phyloP scores from a whole-genome alignment of 2,888 invertebrate genomes.

The Rhingia rostrata region DNA sequence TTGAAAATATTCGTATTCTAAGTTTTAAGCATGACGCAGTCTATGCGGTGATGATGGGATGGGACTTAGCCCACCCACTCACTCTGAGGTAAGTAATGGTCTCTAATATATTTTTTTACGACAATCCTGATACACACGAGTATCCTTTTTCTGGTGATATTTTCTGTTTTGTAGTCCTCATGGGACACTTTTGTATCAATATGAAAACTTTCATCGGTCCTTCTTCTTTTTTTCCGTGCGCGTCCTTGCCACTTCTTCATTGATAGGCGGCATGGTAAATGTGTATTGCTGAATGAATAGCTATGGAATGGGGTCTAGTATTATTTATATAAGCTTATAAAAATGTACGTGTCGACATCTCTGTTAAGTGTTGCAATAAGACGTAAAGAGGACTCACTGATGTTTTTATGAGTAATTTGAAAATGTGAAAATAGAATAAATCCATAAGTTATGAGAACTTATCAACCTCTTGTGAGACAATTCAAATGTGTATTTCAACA shows the following conservation, averaged over 20 bases:
- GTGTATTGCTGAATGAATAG: constrained; percentile 35
- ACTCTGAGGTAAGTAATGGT: constrained; percentile 41
- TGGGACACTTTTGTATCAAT: constrained; percentile 52
- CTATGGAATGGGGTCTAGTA: constrained; percentile 28
- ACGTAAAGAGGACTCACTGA: not conserved
- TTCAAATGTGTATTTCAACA: not conserved
- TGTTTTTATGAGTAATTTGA: constrained; percentile 32
- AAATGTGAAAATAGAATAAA: constrained; percentile 27
- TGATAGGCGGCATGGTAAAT: constrained; percentile 26
- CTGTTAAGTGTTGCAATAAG: not conserved
- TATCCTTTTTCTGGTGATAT: constrained; percentile 3
- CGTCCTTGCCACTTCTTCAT: constrained; percentile 9
- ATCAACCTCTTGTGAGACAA: not conserved
- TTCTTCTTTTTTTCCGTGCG: not conserved
- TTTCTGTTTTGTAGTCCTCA: constrained; percentile 24
- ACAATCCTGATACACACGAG: not conserved
- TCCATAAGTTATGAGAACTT: constrained; percentile 17
- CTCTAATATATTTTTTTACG: constrained; percentile 35
- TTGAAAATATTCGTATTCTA: constrained; percentile 39
- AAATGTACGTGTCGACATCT: constrained; percentile 5
- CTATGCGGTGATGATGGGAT: not conserved
- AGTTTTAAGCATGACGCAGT: constrained; percentile 15
- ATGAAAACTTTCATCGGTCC: constrained; percentile 27
- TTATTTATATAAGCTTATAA: constrained; percentile 37
- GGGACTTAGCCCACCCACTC: not conserved